Evolutionary conservation across 1,140 invertebrate genomes (phyloP).

Genomic region (Hylyphantes graminicola): DNA sequence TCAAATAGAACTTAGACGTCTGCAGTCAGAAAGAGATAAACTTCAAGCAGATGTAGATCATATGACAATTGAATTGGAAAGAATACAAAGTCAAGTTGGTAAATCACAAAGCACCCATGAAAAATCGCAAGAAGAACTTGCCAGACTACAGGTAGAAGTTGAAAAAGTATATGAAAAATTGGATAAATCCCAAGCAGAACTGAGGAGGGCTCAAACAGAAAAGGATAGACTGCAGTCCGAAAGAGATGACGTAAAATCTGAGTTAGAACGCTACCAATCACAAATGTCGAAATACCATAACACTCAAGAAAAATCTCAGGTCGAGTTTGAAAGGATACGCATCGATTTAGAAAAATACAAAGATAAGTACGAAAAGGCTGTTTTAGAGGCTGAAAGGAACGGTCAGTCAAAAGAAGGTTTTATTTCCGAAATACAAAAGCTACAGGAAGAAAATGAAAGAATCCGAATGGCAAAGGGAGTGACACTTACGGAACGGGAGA

Average conservation of each 20-base stretch:
- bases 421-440: slow-evolving; percentile 40
- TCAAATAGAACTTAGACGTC: slow-evolving; percentile 82
- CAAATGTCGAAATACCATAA: slow-evolving; percentile 80
- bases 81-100: slow-evolving; percentile 78
- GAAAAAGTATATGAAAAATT: slow-evolving; percentile 92
- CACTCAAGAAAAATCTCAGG: slow-evolving; percentile 82
- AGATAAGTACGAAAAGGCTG: slow-evolving; percentile 84
- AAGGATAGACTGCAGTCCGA: slow-evolving; percentile 77
- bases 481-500: slow-evolving; percentile 64
- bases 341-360: slow-evolving; percentile 88
- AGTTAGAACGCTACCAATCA: slow-evolving; percentile 80
- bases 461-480: slow-evolving; percentile 58
- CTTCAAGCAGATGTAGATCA: slow-evolving; percentile 83
- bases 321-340: slow-evolving; percentile 81
- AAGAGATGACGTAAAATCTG: slow-evolving; percentile 80
- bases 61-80: slow-evolving; percentile 78
- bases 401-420: slow-evolving; percentile 72
- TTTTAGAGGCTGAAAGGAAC: slow-evolving; percentile 80
- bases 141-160: slow-evolving; percentile 84
- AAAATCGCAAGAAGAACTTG: slow-evolving; percentile 87
- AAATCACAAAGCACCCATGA: slow-evolving; percentile 86
- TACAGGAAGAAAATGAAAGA: slow-evolving; percentile 57
- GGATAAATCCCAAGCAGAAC: slow-evolving; percentile 83
- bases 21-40: slow-evolving; percentile 88
- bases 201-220: slow-evolving; percentile 83